Evolutionary conservation across 2,888 invertebrate species (phyloP), one percentile per base, ranked within the genome.

Genomic region (Deilephila porcellus): DNA sequence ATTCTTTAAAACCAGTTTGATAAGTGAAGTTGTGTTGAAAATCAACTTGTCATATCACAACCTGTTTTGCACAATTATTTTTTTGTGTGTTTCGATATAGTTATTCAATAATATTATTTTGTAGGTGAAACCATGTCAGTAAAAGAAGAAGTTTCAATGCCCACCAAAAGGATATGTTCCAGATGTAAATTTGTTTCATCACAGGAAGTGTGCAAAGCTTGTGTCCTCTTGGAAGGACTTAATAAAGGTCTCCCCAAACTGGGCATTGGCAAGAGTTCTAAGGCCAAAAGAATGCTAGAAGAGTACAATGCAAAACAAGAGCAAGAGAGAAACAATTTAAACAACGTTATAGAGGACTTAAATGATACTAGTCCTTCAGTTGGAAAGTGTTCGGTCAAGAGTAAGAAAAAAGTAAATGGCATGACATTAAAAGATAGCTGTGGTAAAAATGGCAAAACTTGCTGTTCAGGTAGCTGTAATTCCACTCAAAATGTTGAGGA

Each of bases 121-220:
- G 62, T 87, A 97, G 98, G 98, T 72, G 99, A 99, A 95, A 96
- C 97, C 74, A 92, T 99, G 86, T 95, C 96, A 73, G 96, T 99
- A 20, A 97, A 98, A 85, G 97, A 97, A 80, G 96, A 96, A 71
- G 96, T 98, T 0, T 97, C 97, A 83, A 96, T 98, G 88, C 99
- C 99, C 0, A 95, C 96, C 60, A 96, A 98, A 83, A 97, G 97
- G 73, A 96, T 95, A 67, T 99, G 99, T 88, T 94, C 95, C 7
- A 95, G 97, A 64, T 99, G 99, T 92, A 97, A 98, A 45, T 99
- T 97, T 90, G 97, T 98, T 0, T 98, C 98, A 0, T 99, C 99
- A 77, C 99, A 99, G 88, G 96, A 97, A 82, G 96, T 99, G 4
- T 99, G 99, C 90, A 99, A 99, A 90, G 99, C 99, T 0, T 99